Evolutionary conservation across 64 coral and sea anemone genomes (phyloP).

Genomic region (Dendrophyllia cribrosa): DNA sequence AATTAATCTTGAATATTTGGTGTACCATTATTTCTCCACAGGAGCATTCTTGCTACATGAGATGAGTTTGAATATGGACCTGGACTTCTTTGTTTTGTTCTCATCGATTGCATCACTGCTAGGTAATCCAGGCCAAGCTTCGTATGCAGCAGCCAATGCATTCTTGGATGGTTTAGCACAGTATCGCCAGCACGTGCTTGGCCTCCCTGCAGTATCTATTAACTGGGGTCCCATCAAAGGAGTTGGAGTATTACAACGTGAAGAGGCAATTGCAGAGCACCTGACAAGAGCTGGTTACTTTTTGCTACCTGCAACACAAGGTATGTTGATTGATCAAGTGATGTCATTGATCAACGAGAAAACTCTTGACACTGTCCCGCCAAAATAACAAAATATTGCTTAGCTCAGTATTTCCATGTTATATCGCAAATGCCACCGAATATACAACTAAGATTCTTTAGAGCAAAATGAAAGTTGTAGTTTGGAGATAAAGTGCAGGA

Average conservation of each 20-base stretch:
- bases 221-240: slow-evolving; percentile 88
- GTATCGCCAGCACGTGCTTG: slow-evolving; percentile 66
- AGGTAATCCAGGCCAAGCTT: slow-evolving; percentile 71
- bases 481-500: no score
- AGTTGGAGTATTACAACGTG: slow-evolving; percentile 66
- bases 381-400: no score
- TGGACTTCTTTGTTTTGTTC: slow-evolving; percentile 87
- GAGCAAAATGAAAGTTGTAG: no score
- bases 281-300: slow-evolving; percentile 66
- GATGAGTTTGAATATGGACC: slow-evolving; percentile 84
- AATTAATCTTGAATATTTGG: no score
- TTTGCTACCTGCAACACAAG: slow-evolving; percentile 61
- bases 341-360: no score
- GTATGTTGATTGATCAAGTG: slow-evolving; percentile 2
- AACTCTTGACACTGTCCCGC: no score
- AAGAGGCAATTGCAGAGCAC: slow-evolving; percentile 49
- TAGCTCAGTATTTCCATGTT: no score
- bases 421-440: no score
- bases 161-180: slow-evolving; percentile 73
- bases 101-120: slow-evolving; percentile 82
- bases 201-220: slow-evolving; percentile 65
- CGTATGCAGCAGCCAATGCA: slow-evolving; percentile 82
- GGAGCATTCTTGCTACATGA: slow-evolving; percentile 70
- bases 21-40: not conserved
- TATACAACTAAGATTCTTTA: no score